These are phyloP conservation scores for Drosophila bipectinata DNA, from an alignment of 1,140 invertebrate species.

Conservation along the genomic window DNA sequence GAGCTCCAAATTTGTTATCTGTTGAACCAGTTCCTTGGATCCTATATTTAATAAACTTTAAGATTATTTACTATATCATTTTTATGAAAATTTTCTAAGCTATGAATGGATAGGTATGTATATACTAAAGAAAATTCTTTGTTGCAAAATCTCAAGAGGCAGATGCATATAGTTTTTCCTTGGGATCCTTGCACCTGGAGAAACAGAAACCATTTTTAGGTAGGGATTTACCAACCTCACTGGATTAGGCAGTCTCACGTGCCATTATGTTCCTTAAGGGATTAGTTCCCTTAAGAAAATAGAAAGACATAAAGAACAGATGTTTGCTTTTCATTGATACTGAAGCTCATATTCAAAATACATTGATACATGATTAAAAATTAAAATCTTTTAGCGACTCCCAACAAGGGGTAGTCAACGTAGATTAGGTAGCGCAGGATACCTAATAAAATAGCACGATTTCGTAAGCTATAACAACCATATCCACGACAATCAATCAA, in stretches of 20 bases:
- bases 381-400: background rate
- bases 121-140: too few relatives aligned
- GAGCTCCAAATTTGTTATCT: background rate
- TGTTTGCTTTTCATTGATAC: conserved; percentile 8
- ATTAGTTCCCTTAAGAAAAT: conserved; percentile 25
- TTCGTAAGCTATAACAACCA: background rate
- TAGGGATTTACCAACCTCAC: conserved; percentile 9
- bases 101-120: too few relatives aligned
- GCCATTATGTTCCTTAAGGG: conserved; percentile 40
- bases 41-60: too few relatives aligned
- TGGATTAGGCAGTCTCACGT: conserved; percentile 62
- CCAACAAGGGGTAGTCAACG: background rate
- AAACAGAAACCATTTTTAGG: background rate
- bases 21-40: too few relatives aligned
- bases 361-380: background rate
- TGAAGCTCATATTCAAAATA: background rate
- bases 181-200: conserved; percentile 5
- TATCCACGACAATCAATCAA: conserved; percentile 24
- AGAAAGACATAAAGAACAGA: conserved; percentile 22
- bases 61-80: too few relatives aligned
- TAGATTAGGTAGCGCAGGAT: background rate
- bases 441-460: background rate
- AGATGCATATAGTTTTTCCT: background rate
- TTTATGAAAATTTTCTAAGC: too few relatives aligned
- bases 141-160: background rate